phyloP scores from a whole-genome alignment of 2,797 vertebrate species.

The Sebastes iracundus region DNA sequence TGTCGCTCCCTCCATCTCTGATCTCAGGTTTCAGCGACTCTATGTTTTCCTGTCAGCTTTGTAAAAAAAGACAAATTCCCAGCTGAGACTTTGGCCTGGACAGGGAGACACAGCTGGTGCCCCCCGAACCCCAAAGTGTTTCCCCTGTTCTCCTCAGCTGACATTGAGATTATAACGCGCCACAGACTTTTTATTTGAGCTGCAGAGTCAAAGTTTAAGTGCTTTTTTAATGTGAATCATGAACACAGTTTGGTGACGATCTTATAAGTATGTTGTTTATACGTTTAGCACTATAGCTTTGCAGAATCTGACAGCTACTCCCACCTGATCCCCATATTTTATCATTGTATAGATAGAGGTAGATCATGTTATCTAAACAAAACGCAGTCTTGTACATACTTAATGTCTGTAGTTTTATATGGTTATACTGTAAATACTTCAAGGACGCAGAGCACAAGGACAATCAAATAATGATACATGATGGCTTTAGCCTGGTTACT shows the following conservation, averaged over 20 bases:
- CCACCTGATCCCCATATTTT: slow-evolving; percentile 24
- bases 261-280: slow-evolving; percentile 12
- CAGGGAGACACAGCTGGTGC: slow-evolving; percentile 61
- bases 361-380: slow-evolving; percentile 21
- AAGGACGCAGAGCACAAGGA: not conserved
- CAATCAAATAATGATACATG: slow-evolving; percentile 17
- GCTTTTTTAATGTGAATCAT: slow-evolving; percentile 38
- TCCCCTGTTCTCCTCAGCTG: slow-evolving; percentile 22
- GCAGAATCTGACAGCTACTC: slow-evolving; percentile 8
- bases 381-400: not conserved
- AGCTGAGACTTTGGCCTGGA: slow-evolving; percentile 48
- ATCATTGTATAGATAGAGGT: not conserved
- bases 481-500: not conserved
- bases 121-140: slow-evolving; percentile 20
- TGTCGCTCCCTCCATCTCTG: slow-evolving; percentile 17
- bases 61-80: slow-evolving; percentile 45
- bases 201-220: slow-evolving; percentile 14
- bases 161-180: slow-evolving; percentile 43
- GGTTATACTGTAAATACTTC: slow-evolving; percentile 20
- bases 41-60: slow-evolving; percentile 58
- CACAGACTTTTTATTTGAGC: slow-evolving; percentile 14
- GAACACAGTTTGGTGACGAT: not conserved
- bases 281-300: slow-evolving; percentile 6
- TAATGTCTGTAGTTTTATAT: not conserved
- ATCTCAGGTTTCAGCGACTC: slow-evolving; percentile 62